A percentile compares a stretch with the other conserved stretches of the same genome.
phyloP scores from a whole-genome alignment of 2,888 invertebrate species.

The Petrophora chlorosata region DNA sequence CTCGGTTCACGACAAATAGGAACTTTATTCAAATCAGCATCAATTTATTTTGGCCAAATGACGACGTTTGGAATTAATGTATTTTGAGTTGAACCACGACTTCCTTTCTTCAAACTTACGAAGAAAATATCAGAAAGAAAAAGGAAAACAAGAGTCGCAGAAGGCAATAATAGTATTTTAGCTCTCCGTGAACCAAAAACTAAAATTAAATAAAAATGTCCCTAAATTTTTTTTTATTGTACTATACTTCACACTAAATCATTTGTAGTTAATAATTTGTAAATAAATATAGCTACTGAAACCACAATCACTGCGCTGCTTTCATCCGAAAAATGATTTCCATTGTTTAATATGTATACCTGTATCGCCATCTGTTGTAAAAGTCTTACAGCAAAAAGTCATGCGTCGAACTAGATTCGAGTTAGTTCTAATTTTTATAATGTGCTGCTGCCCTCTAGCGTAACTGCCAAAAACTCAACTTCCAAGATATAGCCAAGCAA shows the following conservation, averaged over 20 bases:
- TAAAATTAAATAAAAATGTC: no score
- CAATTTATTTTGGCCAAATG: conserved; percentile 65
- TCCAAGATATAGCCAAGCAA: neutral
- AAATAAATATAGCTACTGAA: no score
- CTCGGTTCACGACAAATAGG: conserved; percentile 62
- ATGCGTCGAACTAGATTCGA: no score
- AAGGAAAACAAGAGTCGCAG: conserved; percentile 35
- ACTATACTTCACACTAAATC: no score
- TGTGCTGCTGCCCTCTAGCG: neutral
- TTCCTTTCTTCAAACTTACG: conserved; percentile 26
- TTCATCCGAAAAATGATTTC: no score
- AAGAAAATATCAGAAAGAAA: conserved; percentile 17
- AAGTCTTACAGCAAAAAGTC: no score
- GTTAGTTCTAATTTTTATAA: neutral
- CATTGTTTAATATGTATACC: neutral
- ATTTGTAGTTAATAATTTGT: no score
- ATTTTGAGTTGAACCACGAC: conserved; percentile 42
- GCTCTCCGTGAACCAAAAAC: no score
- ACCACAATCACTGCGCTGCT: no score
- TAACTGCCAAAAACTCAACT: no score
- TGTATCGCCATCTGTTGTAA: conserved; percentile 14
- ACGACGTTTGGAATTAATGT: conserved; percentile 54
- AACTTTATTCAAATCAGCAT: conserved; percentile 70
- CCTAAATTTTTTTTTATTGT: no score
- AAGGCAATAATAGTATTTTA: no score